Percentiles rank a stretch among this genome's conserved stretches.
Evolutionary conservation across 53 echinoderm and acorn worm genomes (phyloP).

Genomic region (Glandiceps talaboti): DNA sequence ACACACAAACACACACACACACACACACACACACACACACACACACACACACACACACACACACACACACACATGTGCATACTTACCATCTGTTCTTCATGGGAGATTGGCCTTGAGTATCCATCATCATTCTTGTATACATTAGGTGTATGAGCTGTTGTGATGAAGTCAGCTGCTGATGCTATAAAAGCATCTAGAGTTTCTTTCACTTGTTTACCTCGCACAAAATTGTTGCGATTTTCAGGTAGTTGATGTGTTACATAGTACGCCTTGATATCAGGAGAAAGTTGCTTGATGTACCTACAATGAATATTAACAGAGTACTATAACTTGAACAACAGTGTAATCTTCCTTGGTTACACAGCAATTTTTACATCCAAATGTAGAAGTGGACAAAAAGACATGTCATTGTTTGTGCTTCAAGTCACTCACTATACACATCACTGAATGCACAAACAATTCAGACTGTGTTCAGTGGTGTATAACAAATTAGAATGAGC

Average conservation of each 20-base stretch:
- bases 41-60: too few species aligned
- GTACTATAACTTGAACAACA: too few species aligned
- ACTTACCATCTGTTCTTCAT: not conserved
- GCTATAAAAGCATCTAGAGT: conserved; percentile 44
- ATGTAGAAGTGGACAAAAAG: too few species aligned
- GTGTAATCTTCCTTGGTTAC: too few species aligned
- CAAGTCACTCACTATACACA: not conserved
- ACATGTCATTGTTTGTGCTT: too few species aligned
- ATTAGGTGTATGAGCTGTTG: conserved; percentile 56
- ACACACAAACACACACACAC: too few species aligned
- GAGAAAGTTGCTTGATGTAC: conserved; percentile 33
- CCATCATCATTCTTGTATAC: not conserved
- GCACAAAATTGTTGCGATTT: not conserved
- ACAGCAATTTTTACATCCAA: too few species aligned
- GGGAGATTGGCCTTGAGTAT: not conserved
- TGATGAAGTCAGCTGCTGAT: conserved; percentile 49
- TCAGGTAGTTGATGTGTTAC: conserved; percentile 32
- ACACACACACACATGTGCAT: too few species aligned
- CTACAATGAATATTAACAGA: conserved; percentile 24
- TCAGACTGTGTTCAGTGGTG: too few species aligned
- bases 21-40: too few species aligned
- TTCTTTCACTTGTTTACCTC: conserved; percentile 43
- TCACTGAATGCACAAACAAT: too few species aligned
- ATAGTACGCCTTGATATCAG: conserved; percentile 31
- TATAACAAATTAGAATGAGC: too few species aligned